Evolutionary conservation across 2,888 invertebrate genomes (phyloP).

Genomic region (Platycheirus rosarum): DNA sequence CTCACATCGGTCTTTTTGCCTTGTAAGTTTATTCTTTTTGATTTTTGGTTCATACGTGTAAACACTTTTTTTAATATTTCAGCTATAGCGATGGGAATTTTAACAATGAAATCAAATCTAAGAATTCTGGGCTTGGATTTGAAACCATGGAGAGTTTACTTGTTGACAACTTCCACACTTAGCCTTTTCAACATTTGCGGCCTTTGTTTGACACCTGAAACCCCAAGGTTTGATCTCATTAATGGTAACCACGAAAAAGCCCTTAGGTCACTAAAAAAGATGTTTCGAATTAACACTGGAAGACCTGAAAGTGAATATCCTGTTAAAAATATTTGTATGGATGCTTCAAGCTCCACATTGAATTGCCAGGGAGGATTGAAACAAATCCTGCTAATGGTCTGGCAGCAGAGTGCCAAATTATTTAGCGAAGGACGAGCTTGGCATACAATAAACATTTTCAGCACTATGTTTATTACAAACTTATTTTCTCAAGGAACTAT

Average conservation of each 20-base stretch:
- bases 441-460: slow-evolving; percentile 45
- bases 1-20: slow-evolving; percentile 83
- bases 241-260: slow-evolving; percentile 56
- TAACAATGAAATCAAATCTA: slow-evolving; percentile 84
- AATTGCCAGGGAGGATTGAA: slow-evolving; percentile 24
- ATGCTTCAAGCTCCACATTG: slow-evolving; percentile 20
- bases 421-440: slow-evolving; percentile 28
- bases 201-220: slow-evolving; percentile 84
- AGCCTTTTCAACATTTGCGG: slow-evolving; percentile 86
- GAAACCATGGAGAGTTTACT: slow-evolving; percentile 86
- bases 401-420: slow-evolving; percentile 55
- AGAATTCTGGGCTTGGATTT: slow-evolving; percentile 84
- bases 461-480: slow-evolving; percentile 38
- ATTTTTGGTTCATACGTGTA: not conserved
- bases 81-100: slow-evolving; percentile 87
- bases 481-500: slow-evolving; percentile 57
- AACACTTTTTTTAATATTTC: slow-evolving; percentile 75
- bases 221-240: slow-evolving; percentile 76
- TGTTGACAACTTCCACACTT: slow-evolving; percentile 84
- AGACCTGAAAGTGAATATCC: slow-evolving; percentile 85
- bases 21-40: slow-evolving; percentile 76
- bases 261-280: slow-evolving; percentile 79
- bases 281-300: slow-evolving; percentile 86
- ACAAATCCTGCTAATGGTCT: slow-evolving; percentile 41
- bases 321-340: slow-evolving; percentile 81